A percentile compares a stretch with the other conserved stretches of the same genome.
phyloP scores from a whole-genome alignment of 1,140 invertebrate genomes.

The Aphelenchoides besseyi region DNA sequence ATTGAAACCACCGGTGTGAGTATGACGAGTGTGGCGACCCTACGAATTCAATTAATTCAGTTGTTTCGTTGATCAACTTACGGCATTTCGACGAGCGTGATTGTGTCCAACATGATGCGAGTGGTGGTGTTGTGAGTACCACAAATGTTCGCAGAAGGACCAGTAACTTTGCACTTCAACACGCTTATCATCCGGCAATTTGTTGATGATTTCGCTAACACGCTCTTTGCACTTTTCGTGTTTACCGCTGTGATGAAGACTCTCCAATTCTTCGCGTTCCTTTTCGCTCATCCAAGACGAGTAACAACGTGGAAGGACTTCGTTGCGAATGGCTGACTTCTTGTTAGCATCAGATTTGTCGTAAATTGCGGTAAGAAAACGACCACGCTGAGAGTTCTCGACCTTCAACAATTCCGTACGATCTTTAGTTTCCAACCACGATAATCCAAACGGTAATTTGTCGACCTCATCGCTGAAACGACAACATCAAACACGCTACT shows the following conservation, averaged over 20 bases:
- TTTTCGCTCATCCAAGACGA: constrained; percentile 33
- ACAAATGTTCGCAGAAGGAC: constrained; percentile 37
- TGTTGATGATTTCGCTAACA: constrained; percentile 16
- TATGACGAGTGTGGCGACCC: constrained; percentile 28
- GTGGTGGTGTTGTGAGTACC: constrained; percentile 34
- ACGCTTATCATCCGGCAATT: constrained; percentile 22
- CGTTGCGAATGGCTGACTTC: constrained; percentile 25
- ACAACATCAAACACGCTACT: neutral
- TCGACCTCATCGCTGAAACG: constrained; percentile 7
- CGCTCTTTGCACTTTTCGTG: constrained; percentile 27
- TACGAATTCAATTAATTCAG: constrained; percentile 20
- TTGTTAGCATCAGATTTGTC: neutral
- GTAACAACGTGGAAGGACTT: constrained; percentile 37
- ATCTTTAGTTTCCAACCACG: neutral
- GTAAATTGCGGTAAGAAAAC: constrained; percentile 12
- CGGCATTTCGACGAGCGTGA: neutral
- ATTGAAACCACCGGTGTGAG: constrained; percentile 36
- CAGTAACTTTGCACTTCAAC: constrained; percentile 24
- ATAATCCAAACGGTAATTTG: constrained; percentile 15
- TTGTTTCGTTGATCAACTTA: constrained; percentile 19
- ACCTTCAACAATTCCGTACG: neutral
- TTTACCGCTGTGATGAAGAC: constrained; percentile 17
- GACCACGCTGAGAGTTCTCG: constrained; percentile 1
- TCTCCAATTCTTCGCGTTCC: constrained; percentile 31
- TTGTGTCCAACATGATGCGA: constrained; percentile 34